Percentiles rank a stretch among this genome's conserved stretches.
Evolutionary conservation across 2,797 vertebrate genomes (phyloP).

Genomic region (Danio aesculapii): DNA sequence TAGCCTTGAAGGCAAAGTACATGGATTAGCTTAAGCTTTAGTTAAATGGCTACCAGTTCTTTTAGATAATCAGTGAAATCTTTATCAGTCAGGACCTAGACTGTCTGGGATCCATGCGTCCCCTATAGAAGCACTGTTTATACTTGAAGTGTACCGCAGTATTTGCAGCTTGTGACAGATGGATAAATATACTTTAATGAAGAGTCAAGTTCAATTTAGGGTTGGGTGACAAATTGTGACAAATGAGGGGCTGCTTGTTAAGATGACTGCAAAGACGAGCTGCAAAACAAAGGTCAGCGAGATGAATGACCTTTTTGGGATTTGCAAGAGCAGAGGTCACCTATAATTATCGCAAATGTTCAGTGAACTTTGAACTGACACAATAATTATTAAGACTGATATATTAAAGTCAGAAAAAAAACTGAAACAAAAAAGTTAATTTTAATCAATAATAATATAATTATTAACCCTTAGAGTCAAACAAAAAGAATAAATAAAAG

Average conservation of each 20-base stretch:
- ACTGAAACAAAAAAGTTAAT: too few relatives aligned
- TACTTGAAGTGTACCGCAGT: conserved; percentile 23
- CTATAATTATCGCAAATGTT: not conserved
- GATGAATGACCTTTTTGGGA: conserved; percentile 5
- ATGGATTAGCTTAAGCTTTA: conserved; percentile 68
- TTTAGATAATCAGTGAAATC: conserved; percentile 55
- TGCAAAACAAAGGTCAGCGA: conserved; percentile 11
- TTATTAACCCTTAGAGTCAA: too few relatives aligned
- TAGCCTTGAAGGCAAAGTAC: conserved; percentile 61
- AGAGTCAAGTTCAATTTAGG: conserved; percentile 19
- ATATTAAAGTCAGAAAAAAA: too few relatives aligned
- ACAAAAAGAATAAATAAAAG: too few relatives aligned
- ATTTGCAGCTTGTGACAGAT: conserved; percentile 51
- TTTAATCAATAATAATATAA: too few relatives aligned
- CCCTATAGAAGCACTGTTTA: not conserved
- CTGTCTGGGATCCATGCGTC: conserved; percentile 12
- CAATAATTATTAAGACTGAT: too few relatives aligned
- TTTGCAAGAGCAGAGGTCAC: conserved; percentile 17
- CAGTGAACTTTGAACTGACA: too few relatives aligned
- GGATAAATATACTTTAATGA: conserved; percentile 52
- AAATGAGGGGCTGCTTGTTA: not conserved
- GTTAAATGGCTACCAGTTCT: conserved; percentile 64
- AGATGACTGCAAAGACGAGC: not conserved
- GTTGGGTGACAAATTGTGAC: conserved; percentile 15
- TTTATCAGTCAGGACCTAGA: conserved; percentile 33